These are phyloP conservation scores for Lasioglossum marginatum DNA, from an alignment of 2,888 invertebrate species.

Conservation along the genomic window DNA sequence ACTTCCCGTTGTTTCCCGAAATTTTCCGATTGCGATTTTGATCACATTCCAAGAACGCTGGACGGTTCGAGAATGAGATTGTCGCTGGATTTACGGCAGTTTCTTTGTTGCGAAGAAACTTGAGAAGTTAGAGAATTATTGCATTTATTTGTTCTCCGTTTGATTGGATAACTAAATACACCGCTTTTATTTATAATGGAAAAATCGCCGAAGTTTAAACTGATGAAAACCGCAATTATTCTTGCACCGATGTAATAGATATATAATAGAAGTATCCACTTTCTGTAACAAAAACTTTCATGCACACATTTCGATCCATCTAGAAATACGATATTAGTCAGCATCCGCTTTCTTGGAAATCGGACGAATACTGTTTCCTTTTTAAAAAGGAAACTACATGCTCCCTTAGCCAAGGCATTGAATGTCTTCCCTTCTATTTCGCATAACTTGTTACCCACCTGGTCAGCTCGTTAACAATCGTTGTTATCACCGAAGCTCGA, in stretches of 20 bases:
- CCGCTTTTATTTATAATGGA: no score
- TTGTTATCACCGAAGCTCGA: not conserved
- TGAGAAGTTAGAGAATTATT: not conserved
- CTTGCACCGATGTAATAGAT: no score
- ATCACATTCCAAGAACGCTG: not conserved
- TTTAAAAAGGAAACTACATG: not conserved
- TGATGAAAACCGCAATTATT: no score
- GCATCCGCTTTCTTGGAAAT: not conserved
- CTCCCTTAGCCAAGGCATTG: not conserved
- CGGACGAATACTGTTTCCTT: not conserved
- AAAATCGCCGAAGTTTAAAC: no score
- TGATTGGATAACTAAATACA: not conserved
- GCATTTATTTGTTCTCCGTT: not conserved
- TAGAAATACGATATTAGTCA: not conserved
- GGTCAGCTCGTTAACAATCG: not conserved
- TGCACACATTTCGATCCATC: not conserved
- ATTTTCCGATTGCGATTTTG: conserved; percentile 10
- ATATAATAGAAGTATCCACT: not conserved
- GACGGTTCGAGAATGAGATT: not conserved
- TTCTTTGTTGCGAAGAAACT: not conserved
- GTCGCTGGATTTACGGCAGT: not conserved
- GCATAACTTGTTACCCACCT: not conserved
- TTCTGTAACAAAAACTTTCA: not conserved
- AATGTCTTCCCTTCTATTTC: not conserved
- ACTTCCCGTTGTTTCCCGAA: conserved; percentile 10